A percentile compares a stretch with the other conserved stretches of the same genome.
Evolutionary conservation across 1,140 invertebrate genomes (phyloP).

Genomic region (Bombyx mandarina): DNA sequence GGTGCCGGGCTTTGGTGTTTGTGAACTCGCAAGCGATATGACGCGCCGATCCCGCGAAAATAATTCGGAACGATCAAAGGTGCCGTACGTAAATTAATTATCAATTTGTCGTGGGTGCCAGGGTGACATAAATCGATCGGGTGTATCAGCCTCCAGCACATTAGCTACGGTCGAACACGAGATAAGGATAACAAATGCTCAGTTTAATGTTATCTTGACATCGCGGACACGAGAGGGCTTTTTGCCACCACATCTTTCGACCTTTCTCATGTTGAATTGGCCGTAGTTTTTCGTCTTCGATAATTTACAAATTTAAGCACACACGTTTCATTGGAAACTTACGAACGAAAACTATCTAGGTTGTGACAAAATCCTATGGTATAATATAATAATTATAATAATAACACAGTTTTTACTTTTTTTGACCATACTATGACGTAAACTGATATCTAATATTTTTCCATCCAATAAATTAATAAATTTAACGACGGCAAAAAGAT

Average conservation of each 20-base stretch:
- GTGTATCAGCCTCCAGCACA: slow-evolving; percentile 61
- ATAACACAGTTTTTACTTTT: too few relatives aligned
- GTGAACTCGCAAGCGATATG: slow-evolving; percentile 8
- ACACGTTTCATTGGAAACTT: too few relatives aligned
- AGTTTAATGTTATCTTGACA: slow-evolving; percentile 68
- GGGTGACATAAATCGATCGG: slow-evolving; percentile 65
- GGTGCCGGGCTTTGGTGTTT: not conserved
- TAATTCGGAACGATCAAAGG: slow-evolving; percentile 62
- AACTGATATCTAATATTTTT: too few relatives aligned
- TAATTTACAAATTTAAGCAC: too few relatives aligned
- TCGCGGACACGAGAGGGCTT: slow-evolving; percentile 67
- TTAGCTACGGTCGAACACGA: slow-evolving; percentile 62
- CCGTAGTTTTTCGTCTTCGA: too few relatives aligned
- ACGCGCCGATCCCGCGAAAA: slow-evolving; percentile 40
- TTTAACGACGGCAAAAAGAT: too few relatives aligned
- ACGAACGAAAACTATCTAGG: too few relatives aligned
- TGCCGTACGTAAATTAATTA: slow-evolving; percentile 65
- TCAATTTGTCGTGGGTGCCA: slow-evolving; percentile 69
- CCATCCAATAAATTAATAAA: too few relatives aligned
- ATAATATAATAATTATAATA: too few relatives aligned
- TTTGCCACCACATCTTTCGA: slow-evolving; percentile 63
- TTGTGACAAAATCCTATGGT: too few relatives aligned
- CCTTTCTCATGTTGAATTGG: slow-evolving; percentile 22
- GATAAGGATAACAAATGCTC: slow-evolving; percentile 70
- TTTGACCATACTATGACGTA: too few relatives aligned